These are phyloP conservation scores for Tenualosa ilisha DNA, from an alignment of 2,797 vertebrate species.

Conservation along the genomic window DNA sequence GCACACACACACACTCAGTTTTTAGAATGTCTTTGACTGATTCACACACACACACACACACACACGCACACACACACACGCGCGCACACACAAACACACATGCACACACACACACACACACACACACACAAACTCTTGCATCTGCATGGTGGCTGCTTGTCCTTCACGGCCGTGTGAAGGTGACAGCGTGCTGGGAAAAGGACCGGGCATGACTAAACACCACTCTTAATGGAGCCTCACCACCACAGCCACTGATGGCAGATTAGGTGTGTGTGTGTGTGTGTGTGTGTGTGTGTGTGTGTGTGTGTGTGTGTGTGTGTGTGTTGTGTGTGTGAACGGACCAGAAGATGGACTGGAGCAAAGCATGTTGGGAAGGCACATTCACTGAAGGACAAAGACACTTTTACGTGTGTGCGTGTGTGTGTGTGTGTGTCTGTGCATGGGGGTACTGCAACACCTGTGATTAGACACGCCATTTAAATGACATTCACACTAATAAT, in stretches of 20 bases:
- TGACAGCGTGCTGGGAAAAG: conserved; percentile 43
- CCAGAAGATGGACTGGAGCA: too few species aligned
- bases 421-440: too few species aligned
- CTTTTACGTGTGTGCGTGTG: too few species aligned
- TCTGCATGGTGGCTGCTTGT: conserved; percentile 5
- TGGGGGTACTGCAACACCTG: conserved; percentile 46
- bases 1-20: neutral
- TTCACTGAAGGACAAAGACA: too few species aligned
- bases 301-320: too few species aligned
- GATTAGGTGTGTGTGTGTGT: conserved; percentile 18
- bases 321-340: too few species aligned
- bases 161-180: neutral
- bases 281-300: too few species aligned
- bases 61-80: neutral
- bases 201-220: conserved; percentile 45
- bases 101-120: neutral
- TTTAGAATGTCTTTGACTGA: neutral
- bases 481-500: conserved; percentile 74
- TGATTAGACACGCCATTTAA: conserved; percentile 76
- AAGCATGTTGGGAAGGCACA: too few species aligned
- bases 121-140: neutral
- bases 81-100: neutral
- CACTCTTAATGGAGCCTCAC: conserved; percentile 42
- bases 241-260: neutral
- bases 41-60: neutral